Conservation (phyloP, 23 tunicate species). For the Phallusia fumigata region DNA sequence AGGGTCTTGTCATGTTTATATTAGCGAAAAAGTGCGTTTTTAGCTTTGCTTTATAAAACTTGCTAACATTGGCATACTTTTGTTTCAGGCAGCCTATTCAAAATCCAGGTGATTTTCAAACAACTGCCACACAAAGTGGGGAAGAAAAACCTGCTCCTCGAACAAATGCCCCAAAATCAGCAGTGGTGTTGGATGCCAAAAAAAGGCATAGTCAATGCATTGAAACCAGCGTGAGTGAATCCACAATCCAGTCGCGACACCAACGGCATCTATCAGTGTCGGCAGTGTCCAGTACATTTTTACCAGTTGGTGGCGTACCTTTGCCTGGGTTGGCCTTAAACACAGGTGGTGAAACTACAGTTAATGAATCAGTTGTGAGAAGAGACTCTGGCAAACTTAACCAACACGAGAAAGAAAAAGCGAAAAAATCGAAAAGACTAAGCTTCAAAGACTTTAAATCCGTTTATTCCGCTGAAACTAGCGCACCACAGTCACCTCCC, state of each 20-base stretch:
- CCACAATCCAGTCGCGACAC: conserved; percentile 29
- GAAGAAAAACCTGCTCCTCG: no score
- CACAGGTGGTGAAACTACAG: neutral
- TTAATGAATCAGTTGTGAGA: conserved; percentile 5
- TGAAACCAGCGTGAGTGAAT: neutral
- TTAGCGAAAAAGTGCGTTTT: no score
- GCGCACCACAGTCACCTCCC: neutral
- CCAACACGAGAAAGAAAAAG: neutral
- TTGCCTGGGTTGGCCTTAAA: conserved; percentile 24
- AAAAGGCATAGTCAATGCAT: neutral
- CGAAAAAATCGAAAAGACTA: neutral
- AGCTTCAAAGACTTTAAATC: conserved; percentile 3
- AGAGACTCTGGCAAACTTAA: conserved; percentile 6
- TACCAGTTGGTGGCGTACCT: conserved; percentile 48
- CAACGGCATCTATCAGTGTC: conserved; percentile 26
- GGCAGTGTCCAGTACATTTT: conserved; percentile 19
- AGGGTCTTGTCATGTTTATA: no score
- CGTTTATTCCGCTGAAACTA: neutral
- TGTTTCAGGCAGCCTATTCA: no score
- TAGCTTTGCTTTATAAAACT: no score
- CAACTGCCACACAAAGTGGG: no score
- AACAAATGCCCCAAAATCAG: neutral
- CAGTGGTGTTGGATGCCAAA: neutral
- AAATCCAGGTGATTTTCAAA: no score
- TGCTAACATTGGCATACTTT: no score